Base-by-base conservation (phyloP, 2,113 vertebrate species). In the Ictidomys tridecemlineatus region DNA sequence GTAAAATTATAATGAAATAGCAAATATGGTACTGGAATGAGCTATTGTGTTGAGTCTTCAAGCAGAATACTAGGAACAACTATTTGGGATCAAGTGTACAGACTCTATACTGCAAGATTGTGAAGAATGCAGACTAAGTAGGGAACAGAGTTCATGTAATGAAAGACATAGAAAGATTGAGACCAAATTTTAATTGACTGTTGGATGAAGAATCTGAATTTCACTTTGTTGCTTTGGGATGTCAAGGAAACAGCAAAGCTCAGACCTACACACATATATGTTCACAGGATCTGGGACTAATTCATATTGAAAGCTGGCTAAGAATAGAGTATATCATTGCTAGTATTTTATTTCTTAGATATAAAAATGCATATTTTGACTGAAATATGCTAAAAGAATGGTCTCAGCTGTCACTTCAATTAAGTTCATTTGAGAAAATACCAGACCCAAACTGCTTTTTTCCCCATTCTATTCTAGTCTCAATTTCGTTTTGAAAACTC, bases 361-460 rank as follows among this genome's bases (percentile, higher is more conserved):
- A 76, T 51, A 39, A 10, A 72, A 83, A 65, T 34, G 61, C 17
- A 72, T 78, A 56, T 91, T 72, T 51, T 78, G 30, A 95, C 10
- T 45, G 11, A n/a, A 85, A 16, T 37, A 39, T 56, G 42, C n/a
- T 63, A 39, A 82, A 90, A 90, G 18, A 63, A 8, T 72, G 18
- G 14, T 48, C 11, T 95, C n/a, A 39, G 37, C 12, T 78, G 37
- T 74, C 37, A 93, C n/a, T 37, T 91, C 63, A 70, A 63, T 93
- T 78, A 93, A 93, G 48, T 88, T 72, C 28, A 78, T 88, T 91
- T 84, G 53, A 67, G 51, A 86, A 87, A 82, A 67, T 79, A 16
- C 14, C 7, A 78, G 24, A 85, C 5, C 8, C 34, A 72, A 51
- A 42, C 20, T 42, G 28, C 30, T 16, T 13, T 42, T 58, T 96